phyloP scores from a whole-genome alignment of 1,140 invertebrate species.

The Oncopodura yosiiana region DNA sequence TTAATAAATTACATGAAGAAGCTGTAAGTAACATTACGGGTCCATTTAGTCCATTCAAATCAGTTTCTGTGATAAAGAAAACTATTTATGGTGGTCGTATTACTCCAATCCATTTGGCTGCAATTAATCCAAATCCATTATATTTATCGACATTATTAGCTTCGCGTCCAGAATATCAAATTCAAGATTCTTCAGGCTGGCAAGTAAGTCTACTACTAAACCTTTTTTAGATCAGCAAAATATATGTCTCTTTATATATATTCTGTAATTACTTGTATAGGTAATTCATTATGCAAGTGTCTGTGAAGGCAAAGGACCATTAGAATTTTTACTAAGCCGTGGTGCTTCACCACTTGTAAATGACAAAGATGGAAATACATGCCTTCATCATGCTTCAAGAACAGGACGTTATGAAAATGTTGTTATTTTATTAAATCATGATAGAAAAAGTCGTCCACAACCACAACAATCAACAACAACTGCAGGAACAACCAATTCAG shows the following conservation, averaged over 20 bases:
- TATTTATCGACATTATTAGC: conserved; percentile 41
- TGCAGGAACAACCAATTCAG: conserved; percentile 1
- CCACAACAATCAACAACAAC: conserved; percentile 7
- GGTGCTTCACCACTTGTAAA: conserved; percentile 23
- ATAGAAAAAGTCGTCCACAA: conserved; percentile 3
- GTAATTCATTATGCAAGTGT: conserved; percentile 48
- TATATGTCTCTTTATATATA: no score
- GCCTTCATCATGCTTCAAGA: conserved; percentile 43
- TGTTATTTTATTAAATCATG: conserved; percentile 41
- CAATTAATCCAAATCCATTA: conserved; percentile 47
- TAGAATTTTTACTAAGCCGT: conserved; percentile 42
- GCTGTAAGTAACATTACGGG: conserved; percentile 4
- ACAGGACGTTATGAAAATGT: conserved; percentile 44
- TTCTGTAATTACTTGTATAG: no score
- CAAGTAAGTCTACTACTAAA: no score
- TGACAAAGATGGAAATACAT: conserved; percentile 41
- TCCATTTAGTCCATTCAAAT: conserved; percentile 37
- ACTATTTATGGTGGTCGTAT: conserved; percentile 38
- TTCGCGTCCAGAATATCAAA: conserved; percentile 41
- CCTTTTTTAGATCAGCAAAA: no score
- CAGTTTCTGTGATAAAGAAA: conserved; percentile 43
- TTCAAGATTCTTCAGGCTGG: conserved; percentile 43
- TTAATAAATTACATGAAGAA: conserved; percentile 27
- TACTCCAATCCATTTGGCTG: conserved; percentile 48
- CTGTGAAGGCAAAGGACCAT: conserved; percentile 42